These are phyloP conservation scores for Plumapathes pennacea DNA, from an alignment of 92 coral and sea anemone species.

Conservation along the genomic window DNA sequence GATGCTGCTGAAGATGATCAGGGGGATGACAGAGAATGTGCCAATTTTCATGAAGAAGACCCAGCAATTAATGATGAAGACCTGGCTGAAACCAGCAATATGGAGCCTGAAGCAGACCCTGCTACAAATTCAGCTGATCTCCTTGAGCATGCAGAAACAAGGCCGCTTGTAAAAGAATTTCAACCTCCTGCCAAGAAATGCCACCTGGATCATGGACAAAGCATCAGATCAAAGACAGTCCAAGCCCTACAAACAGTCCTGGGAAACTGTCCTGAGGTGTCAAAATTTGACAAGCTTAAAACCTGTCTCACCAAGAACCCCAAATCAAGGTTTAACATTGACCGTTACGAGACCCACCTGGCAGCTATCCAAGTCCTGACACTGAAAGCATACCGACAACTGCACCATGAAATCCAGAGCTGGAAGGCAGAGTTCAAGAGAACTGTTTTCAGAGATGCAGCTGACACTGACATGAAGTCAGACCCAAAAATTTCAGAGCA, in stretches of 20 bases:
- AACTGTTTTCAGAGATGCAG: conserved; percentile 1
- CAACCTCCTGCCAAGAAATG: background rate
- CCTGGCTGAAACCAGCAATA: too few relatives aligned
- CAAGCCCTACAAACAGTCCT: conserved; percentile 30
- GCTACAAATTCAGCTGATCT: background rate
- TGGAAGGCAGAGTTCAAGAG: conserved; percentile 8
- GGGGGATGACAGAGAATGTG: background rate
- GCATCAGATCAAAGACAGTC: conserved; percentile 32
- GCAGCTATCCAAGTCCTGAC: conserved; percentile 32
- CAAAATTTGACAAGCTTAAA: conserved; percentile 29
- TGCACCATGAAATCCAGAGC: conserved; percentile 16
- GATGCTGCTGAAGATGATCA: conserved; percentile 1
- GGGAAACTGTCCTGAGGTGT: conserved; percentile 30
- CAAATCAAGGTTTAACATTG: conserved; percentile 41
- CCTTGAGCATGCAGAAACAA: too few relatives aligned
- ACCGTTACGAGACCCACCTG: conserved; percentile 32
- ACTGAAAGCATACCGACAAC: conserved; percentile 29
- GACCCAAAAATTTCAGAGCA: background rate
- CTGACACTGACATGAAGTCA: background rate
- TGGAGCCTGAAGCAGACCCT: too few relatives aligned
- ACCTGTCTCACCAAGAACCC: conserved; percentile 14
- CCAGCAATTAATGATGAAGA: too few relatives aligned
- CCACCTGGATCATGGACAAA: background rate
- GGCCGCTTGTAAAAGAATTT: conserved; percentile 4
- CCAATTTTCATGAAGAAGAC: background rate